Evolutionary conservation across 1,140 invertebrate genomes (phyloP).

Genomic region (Doryteuthis pealeii): DNA sequence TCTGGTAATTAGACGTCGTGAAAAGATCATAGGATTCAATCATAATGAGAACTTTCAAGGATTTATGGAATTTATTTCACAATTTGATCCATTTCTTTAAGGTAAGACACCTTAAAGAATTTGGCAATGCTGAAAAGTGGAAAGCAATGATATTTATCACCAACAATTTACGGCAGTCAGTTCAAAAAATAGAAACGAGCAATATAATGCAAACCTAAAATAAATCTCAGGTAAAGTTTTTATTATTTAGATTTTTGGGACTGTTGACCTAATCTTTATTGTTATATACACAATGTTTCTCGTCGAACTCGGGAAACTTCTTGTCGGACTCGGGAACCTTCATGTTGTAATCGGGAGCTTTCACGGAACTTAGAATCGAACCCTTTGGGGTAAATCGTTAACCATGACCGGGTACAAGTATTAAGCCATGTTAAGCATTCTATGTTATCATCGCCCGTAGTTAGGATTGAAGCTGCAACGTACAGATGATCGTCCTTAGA

Average conservation of each 20-base stretch:
- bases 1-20: neutral
- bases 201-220: neutral
- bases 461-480: neutral
- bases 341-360: no score
- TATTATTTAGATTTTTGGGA: no score
- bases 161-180: neutral
- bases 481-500: no score
- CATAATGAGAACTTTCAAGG: constrained; percentile 7
- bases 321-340: no score
- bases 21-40: constrained; percentile 6
- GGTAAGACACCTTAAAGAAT: constrained; percentile 7
- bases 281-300: no score
- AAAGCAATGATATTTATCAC: constrained; percentile 12
- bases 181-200: neutral
- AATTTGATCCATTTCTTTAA: constrained; percentile 17
- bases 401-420: no score
- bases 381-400: no score
- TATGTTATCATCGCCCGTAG: neutral
- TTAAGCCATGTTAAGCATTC: no score
- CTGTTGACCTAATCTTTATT: no score
- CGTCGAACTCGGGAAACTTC: no score
- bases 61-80: constrained; percentile 9
- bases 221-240: neutral
- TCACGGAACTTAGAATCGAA: no score
- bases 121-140: constrained; percentile 2